Evolutionary conservation across 2,797 vertebrate genomes (phyloP).

Genomic region (Tragopan temminckii): DNA sequence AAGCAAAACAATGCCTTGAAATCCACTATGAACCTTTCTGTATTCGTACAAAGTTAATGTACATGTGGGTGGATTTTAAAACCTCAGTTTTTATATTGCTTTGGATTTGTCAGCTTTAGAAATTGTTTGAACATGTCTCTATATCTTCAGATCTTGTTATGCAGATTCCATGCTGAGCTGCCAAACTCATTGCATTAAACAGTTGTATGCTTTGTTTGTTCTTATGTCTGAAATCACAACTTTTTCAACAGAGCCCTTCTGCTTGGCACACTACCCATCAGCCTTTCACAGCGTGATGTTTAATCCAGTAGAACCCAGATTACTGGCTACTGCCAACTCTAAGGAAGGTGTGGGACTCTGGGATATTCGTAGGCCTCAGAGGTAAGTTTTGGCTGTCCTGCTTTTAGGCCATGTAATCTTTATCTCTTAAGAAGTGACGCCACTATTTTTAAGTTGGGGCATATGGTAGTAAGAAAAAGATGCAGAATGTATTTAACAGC

Average conservation of each 20-base stretch:
- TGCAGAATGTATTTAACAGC: neutral
- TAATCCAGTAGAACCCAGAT: constrained; percentile 95
- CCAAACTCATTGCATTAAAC: neutral
- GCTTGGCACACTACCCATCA: constrained; percentile 97
- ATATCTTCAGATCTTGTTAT: constrained; percentile 35
- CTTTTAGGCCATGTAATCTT: neutral
- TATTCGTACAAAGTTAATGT: constrained; percentile 31
- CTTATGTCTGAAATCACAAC: constrained; percentile 18
- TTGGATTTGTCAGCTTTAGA: constrained; percentile 23
- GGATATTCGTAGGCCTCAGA: constrained; percentile 98
- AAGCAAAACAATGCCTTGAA: constrained; percentile 12
- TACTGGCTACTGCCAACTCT: constrained; percentile 98
- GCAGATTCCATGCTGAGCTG: constrained; percentile 3
- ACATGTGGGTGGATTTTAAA: constrained; percentile 4
- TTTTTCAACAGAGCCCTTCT: constrained; percentile 92
- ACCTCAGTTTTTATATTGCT: neutral
- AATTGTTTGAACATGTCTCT: constrained; percentile 32
- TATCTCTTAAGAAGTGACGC: neutral
- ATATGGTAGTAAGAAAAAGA: neutral
- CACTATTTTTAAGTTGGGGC: neutral
- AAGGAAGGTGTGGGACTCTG: constrained; percentile 98
- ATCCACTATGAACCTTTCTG: constrained; percentile 10
- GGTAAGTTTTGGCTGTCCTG: constrained; percentile 80
- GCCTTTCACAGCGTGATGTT: constrained; percentile 99
- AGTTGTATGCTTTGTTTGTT: constrained; percentile 24